phyloP scores from a whole-genome alignment of 2,888 invertebrate genomes.

The Nephrocerus scutellatus region DNA sequence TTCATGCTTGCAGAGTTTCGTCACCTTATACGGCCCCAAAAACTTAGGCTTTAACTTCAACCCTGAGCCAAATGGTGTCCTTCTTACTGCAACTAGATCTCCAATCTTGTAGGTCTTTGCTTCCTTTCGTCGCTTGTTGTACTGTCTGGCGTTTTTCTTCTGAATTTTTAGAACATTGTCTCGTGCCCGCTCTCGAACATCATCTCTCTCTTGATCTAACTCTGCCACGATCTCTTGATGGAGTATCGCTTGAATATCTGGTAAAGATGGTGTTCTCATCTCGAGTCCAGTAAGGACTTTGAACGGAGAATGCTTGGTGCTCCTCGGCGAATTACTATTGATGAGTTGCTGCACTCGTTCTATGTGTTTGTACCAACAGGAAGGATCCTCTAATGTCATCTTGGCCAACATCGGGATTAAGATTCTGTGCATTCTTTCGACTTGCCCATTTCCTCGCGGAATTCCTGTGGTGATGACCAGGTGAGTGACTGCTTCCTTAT shows the following conservation, averaged over 20 bases:
- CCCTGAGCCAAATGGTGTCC: slow-evolving; percentile 3
- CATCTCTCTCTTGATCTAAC: not conserved
- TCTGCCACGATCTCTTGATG: too few species aligned
- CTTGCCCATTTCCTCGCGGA: slow-evolving; percentile 35
- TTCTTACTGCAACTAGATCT: slow-evolving; percentile 5
- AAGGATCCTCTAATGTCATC: slow-evolving; percentile 34
- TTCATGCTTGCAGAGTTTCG: not conserved
- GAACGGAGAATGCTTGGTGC: not conserved
- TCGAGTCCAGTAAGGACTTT: too few species aligned
- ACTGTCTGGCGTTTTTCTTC: not conserved
- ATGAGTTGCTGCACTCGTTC: slow-evolving; percentile 15
- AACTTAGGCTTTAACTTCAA: not conserved
- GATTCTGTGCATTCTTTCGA: slow-evolving; percentile 32
- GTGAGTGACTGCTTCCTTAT: slow-evolving; percentile 28
- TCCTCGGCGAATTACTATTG: slow-evolving; percentile 16
- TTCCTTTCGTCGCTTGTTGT: not conserved
- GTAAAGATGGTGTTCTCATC: too few species aligned
- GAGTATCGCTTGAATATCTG: too few species aligned
- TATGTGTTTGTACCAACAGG: slow-evolving; percentile 25
- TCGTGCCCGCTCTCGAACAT: too few species aligned
- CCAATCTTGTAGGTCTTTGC: slow-evolving; percentile 4
- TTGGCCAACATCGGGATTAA: slow-evolving; percentile 37
- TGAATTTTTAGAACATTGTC: too few species aligned
- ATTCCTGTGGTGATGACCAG: slow-evolving; percentile 31
- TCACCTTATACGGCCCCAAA: not conserved